Evolutionary conservation across 2,888 invertebrate genomes (phyloP).

Genomic region (Sphecodes monilicornis): DNA sequence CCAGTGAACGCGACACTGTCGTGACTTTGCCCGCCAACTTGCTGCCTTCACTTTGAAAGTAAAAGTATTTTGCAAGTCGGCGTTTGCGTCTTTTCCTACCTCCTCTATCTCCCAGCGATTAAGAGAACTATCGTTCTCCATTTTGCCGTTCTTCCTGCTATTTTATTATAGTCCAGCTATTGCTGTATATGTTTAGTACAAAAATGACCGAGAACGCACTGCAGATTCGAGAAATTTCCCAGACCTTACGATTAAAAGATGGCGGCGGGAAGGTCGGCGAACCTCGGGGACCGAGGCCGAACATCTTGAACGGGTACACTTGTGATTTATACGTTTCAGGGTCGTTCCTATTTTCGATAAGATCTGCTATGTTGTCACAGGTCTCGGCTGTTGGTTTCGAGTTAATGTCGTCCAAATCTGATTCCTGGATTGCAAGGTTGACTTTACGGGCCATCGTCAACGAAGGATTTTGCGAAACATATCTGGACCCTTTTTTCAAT

Average conservation of each 20-base stretch:
- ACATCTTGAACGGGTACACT: background rate
- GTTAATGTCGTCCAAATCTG: no score
- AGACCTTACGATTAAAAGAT: background rate
- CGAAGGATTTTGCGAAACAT: no score
- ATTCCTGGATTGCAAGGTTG: no score
- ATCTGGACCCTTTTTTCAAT: no score
- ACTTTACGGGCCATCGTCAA: no score
- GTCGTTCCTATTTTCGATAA: background rate
- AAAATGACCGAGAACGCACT: background rate
- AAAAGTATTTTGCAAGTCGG: constrained; percentile 27
- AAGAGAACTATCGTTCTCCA: background rate
- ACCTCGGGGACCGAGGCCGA: background rate
- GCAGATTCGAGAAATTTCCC: background rate
- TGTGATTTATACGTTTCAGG: background rate
- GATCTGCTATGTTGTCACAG: no score
- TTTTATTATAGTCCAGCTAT: background rate
- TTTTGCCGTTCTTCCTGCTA: background rate
- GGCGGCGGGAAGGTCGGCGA: background rate
- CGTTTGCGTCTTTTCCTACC: background rate
- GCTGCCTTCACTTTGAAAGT: constrained; percentile 31
- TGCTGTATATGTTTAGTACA: background rate
- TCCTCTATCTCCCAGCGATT: background rate
- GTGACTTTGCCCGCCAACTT: background rate
- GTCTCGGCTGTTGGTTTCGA: no score
- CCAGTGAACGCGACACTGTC: background rate